A percentile compares a stretch with the other conserved stretches of the same genome.
Evolutionary conservation across 1,140 invertebrate genomes (phyloP).

Genomic region (Formica selysi): DNA sequence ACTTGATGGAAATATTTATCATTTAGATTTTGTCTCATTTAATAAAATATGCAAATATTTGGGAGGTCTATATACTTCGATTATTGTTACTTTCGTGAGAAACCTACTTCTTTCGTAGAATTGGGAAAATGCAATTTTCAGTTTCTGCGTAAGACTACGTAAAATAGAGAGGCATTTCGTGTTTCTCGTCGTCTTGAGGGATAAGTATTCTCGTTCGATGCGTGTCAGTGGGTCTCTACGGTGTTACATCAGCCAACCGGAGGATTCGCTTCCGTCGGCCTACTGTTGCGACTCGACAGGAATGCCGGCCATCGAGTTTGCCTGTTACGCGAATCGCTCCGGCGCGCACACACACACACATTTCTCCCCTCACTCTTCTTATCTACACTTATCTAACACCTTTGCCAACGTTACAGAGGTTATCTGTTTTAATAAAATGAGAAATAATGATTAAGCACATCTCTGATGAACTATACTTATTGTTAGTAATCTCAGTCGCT

Average conservation of each 20-base stretch:
- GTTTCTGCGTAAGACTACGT: neutral
- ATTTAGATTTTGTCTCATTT: neutral
- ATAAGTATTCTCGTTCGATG: slow-evolving; percentile 71
- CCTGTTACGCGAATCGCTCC: slow-evolving; percentile 47
- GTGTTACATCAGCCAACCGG: slow-evolving; percentile 80
- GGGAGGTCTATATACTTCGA: neutral
- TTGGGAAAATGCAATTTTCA: neutral
- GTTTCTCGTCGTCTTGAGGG: slow-evolving; percentile 31
- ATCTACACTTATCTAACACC: slow-evolving; percentile 45
- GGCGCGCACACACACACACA: neutral
- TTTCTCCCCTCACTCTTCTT: slow-evolving; percentile 25
- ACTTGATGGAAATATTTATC: neutral
- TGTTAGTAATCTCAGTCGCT: neutral
- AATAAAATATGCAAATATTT: neutral
- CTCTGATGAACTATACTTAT: neutral
- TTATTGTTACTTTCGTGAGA: slow-evolving; percentile 17
- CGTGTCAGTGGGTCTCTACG: slow-evolving; percentile 82
- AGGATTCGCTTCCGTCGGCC: slow-evolving; percentile 75
- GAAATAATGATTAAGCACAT: neutral
- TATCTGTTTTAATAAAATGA: slow-evolving; percentile 31
- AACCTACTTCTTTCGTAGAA: neutral
- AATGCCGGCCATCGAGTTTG: slow-evolving; percentile 61
- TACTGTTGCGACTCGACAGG: slow-evolving; percentile 60
- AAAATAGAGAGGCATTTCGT: slow-evolving; percentile 25
- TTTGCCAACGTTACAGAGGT: neutral